phyloP scores from a whole-genome alignment of 2,888 invertebrate species.

The Phania funesta region DNA sequence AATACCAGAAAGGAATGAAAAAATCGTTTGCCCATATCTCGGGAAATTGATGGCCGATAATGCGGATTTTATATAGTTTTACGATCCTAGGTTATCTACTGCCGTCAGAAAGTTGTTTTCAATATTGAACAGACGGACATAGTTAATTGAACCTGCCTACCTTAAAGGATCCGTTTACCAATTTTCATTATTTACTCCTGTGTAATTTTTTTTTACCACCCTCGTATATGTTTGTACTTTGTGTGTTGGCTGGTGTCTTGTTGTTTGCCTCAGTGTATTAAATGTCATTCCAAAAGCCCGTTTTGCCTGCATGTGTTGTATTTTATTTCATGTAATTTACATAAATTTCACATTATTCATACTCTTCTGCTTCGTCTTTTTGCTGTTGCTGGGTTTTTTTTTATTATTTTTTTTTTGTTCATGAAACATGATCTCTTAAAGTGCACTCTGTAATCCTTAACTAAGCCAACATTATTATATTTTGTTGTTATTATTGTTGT shows the following conservation, averaged over 20 bases:
- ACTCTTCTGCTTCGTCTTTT: background rate
- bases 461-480: background rate
- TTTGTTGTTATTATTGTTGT: background rate
- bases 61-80: too few relatives aligned
- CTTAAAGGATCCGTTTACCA: background rate
- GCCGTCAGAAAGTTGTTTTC: too few relatives aligned
- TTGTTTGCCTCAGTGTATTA: background rate
- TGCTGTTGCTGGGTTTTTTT: too few relatives aligned
- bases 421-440: conserved; percentile 24
- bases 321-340: conserved; percentile 22
- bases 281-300: background rate
- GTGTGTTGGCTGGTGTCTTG: background rate
- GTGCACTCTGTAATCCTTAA: background rate
- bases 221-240: too few relatives aligned
- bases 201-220: too few relatives aligned
- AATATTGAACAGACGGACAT: too few relatives aligned
- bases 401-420: background rate
- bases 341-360: conserved; percentile 20
- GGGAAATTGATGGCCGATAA: too few relatives aligned
- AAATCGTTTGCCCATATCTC: too few relatives aligned
- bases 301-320: background rate
- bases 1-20: too few relatives aligned
- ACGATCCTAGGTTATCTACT: too few relatives aligned
- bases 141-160: too few relatives aligned
- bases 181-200: too few relatives aligned